Conservation (phyloP, 2,113 vertebrate genomes). For the Polypterus senegalus region DNA sequence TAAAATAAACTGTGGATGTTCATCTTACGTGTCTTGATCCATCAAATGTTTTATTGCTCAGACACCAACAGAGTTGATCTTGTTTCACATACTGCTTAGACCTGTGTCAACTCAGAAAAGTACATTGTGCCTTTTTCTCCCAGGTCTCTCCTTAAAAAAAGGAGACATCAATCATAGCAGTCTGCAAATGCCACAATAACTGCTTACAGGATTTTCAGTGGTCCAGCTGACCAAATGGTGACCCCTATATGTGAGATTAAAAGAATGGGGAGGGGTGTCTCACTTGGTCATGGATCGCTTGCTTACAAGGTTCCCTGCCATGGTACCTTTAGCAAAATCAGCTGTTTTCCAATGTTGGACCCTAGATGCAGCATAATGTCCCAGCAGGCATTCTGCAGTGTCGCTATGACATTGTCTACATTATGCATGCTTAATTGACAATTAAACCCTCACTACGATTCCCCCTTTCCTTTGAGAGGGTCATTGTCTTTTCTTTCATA, state of each 20-base stretch:
- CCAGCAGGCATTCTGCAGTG: slow-evolving; percentile 66
- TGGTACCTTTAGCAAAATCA: slow-evolving; percentile 81
- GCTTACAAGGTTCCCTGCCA: slow-evolving; percentile 85
- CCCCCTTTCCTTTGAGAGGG: slow-evolving; percentile 68
- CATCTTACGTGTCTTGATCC: no score
- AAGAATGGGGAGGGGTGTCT: slow-evolving; percentile 19
- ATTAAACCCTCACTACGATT: slow-evolving; percentile 76
- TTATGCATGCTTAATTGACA: slow-evolving; percentile 97
- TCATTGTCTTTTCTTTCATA: slow-evolving; percentile 58
- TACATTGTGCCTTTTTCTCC: no score
- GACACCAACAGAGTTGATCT: no score
- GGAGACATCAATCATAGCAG: no score
- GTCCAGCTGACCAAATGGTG: slow-evolving; percentile 52
- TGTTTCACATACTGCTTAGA: no score
- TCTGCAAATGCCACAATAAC: no score
- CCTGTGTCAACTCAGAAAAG: no score
- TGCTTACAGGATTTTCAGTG: slow-evolving; percentile 10
- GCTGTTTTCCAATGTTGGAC: slow-evolving; percentile 85
- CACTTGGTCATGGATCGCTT: slow-evolving; percentile 54
- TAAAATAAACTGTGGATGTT: no score
- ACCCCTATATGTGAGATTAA: slow-evolving; percentile 27
- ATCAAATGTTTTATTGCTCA: no score
- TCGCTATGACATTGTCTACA: slow-evolving; percentile 80
- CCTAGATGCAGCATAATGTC: slow-evolving; percentile 67
- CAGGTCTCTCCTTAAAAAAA: no score